Evolutionary conservation across 2,113 vertebrate genomes (phyloP), one percentile per base, ranked within the genome.

Genomic region (Hypocryptadius cinnamomeus): DNA sequence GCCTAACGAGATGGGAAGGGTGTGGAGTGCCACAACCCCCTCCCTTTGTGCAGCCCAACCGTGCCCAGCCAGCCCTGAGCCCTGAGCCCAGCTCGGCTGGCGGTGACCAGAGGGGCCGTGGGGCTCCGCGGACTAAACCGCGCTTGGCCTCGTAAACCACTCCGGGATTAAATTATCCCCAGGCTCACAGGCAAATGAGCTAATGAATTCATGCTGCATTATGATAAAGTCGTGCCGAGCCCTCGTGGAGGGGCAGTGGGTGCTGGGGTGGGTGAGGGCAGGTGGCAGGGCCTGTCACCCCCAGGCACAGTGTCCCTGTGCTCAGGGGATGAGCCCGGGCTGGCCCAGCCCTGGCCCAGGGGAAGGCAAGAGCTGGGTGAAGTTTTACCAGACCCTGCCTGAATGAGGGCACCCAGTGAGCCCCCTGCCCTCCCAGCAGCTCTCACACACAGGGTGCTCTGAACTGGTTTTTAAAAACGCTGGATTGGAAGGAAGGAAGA

Each of bases 111-210:
- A 91, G 80, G 83, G 37, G 83, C 94, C 15, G 72, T 45, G 95
- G 89, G 94, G 95, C 88, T 94, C 51, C 21, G 9, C 77, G 56
- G 95, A 79, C 70, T 47, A 70, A 88, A 56, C 91, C 71, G 0
- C 6, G 25, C 82, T 92, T 61, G 17, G 68, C 76, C 87, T 93
- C 54, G 68, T 78, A 54, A 81, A 1, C 72, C 81, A 64, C 51
- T 39, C 74, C 39, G 21, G 68, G 79, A 87, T 94, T 91, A 74
- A 96, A 94, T 64, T 77, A 84, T 89, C 95, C 93, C 85, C 30
- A 40, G 92, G 91, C 93, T 94, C 92, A 23, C 82, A 88, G 88
- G 94, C 92, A 96, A 96, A 96, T 0, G 81, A 96, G 90, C 89
- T 89, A 56, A 93, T 84, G 93, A 89, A 95, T 80, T 59, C 92